Evolutionary conservation across 2,888 invertebrate species (phyloP).

Genomic region (Argyra leucocephala): DNA sequence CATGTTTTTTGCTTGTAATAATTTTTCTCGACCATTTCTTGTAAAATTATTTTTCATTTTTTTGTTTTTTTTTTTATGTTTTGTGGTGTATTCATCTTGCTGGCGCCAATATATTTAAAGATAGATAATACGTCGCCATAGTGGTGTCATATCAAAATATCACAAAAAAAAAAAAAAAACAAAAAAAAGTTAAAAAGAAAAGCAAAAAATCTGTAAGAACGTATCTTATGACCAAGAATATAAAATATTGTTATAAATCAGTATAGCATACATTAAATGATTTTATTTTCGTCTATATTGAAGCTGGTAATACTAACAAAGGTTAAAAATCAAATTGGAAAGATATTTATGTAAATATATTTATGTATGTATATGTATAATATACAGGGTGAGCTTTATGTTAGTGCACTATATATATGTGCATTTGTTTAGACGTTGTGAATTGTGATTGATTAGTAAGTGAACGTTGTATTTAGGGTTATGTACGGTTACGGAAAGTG

Average conservation of each 20-base stretch:
- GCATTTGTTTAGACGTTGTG: too few relatives aligned
- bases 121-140: not conserved
- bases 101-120: not conserved
- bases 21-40: not conserved
- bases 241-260: not conserved
- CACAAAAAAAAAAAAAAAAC: not conserved
- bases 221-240: not conserved
- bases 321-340: too few relatives aligned
- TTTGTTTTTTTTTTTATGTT: not conserved
- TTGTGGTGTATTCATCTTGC: not conserved
- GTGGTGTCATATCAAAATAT: not conserved
- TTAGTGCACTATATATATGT: too few relatives aligned
- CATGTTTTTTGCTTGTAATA: not conserved
- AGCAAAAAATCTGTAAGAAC: not conserved
- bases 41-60: not conserved
- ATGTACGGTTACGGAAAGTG: too few relatives aligned
- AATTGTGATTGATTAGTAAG: too few relatives aligned
- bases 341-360: too few relatives aligned
- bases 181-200: not conserved
- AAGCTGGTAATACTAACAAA: too few relatives aligned
- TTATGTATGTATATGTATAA: too few relatives aligned
- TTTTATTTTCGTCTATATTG: not conserved
- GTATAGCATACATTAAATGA: not conserved
- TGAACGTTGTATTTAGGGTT: too few relatives aligned
- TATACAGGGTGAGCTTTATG: too few relatives aligned